These are phyloP conservation scores for Mastacembelus armatus DNA, from an alignment of 2,797 vertebrate species.

Conservation along the genomic window DNA sequence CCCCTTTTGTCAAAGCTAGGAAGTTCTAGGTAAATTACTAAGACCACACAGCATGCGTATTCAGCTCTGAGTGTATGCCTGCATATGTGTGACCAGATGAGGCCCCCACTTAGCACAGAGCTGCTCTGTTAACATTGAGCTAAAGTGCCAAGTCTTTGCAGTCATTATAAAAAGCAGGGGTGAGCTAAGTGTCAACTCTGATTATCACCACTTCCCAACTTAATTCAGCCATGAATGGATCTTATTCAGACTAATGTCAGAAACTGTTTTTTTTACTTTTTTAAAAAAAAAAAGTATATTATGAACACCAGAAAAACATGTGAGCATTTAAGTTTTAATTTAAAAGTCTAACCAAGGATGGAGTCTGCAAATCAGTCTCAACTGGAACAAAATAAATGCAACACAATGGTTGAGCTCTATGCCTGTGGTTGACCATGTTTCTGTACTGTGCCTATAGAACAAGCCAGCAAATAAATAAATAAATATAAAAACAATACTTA, in stretches of 20 bases:
- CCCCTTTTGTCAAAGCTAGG: slow-evolving; percentile 3
- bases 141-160: slow-evolving; percentile 24
- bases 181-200: slow-evolving; percentile 14
- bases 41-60: slow-evolving; percentile 54
- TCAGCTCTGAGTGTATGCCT: slow-evolving; percentile 4
- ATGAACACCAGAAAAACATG: no score
- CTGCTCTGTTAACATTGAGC: slow-evolving; percentile 55
- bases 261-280: no score
- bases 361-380: no score
- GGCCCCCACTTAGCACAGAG: slow-evolving; percentile 50
- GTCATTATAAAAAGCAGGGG: slow-evolving; percentile 20
- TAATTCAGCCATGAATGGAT: slow-evolving; percentile 23
- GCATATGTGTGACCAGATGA: slow-evolving; percentile 43
- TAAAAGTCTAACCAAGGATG: no score
- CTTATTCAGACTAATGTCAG: slow-evolving; percentile 29
- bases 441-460: no score
- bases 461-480: no score
- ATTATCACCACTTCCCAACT: slow-evolving; percentile 33
- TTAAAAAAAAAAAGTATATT: no score
- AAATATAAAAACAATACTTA: no score
- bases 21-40: slow-evolving; percentile 8
- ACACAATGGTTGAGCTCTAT: no score
- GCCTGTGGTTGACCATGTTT: no score
- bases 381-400: no score
- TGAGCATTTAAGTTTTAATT: no score